Conservation (phyloP, 2,113 vertebrate species). For the Scopus umbretta region DNA sequence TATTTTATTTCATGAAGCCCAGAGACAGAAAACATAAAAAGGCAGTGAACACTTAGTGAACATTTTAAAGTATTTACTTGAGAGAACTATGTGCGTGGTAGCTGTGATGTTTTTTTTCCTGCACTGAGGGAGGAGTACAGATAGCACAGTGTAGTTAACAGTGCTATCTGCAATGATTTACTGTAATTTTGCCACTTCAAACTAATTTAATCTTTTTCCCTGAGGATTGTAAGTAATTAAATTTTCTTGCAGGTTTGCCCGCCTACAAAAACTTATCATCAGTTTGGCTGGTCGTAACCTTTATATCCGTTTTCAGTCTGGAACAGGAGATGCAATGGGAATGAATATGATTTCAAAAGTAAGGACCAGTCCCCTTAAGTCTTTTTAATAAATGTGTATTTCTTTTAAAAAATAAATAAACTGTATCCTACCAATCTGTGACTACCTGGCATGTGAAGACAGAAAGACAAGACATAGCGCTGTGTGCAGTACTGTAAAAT, state of each 20-base stretch:
- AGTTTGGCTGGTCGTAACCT: slow-evolving; percentile 89
- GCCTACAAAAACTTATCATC: slow-evolving; percentile 85
- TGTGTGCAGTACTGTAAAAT: not conserved
- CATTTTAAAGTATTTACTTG: not conserved
- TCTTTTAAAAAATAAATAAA: not conserved
- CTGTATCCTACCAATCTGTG: not conserved
- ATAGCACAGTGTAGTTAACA: not conserved
- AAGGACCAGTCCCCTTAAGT: not conserved
- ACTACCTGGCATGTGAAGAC: not conserved
- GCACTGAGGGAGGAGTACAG: not conserved
- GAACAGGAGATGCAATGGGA: slow-evolving; percentile 95
- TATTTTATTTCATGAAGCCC: not conserved
- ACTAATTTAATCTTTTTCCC: not conserved
- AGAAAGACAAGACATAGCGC: not conserved
- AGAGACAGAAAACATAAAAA: not conserved
- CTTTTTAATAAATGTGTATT: not conserved
- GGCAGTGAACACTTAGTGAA: not conserved
- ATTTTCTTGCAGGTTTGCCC: slow-evolving; percentile 83
- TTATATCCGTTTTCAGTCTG: slow-evolving; percentile 93
- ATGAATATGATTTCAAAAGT: slow-evolving; percentile 99
- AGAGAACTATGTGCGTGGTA: not conserved
- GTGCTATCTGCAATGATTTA: not conserved
- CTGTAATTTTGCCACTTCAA: not conserved
- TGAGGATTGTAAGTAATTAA: not conserved
- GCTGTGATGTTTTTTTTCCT: not conserved